phyloP scores from a whole-genome alignment of 2,888 invertebrate species.

The Leptogaster cylindrica region DNA sequence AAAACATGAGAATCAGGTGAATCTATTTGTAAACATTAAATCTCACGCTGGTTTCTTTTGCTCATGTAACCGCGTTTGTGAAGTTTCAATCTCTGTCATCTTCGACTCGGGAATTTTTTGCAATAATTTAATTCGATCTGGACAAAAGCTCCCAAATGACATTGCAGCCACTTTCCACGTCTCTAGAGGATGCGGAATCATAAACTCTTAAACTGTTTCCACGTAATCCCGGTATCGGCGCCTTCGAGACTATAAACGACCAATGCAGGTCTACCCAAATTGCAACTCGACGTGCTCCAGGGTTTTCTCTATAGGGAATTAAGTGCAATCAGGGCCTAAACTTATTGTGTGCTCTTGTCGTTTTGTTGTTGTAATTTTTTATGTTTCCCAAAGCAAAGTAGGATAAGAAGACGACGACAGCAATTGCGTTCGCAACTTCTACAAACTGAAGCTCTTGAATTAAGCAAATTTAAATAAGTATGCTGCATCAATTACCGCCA shows the following conservation, averaged over 20 bases:
- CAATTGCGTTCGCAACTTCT: slow-evolving; percentile 19
- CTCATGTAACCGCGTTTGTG: slow-evolving; percentile 6
- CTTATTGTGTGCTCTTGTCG: too few relatives aligned
- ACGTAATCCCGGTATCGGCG: slow-evolving; percentile 25
- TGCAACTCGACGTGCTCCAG: too few relatives aligned
- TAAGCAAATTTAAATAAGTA: slow-evolving; percentile 32
- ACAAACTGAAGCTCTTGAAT: slow-evolving; percentile 35
- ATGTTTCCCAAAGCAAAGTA: too few relatives aligned
- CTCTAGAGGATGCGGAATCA: slow-evolving; percentile 16
- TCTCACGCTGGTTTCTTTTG: slow-evolving; percentile 31
- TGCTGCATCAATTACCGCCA: slow-evolving; percentile 25
- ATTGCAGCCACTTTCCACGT: slow-evolving; percentile 27
- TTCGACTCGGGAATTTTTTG: slow-evolving; percentile 8
- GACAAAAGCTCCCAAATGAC: slow-evolving; percentile 11
- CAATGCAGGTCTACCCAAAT: too few relatives aligned
- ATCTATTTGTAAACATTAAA: slow-evolving; percentile 37
- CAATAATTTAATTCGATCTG: slow-evolving; percentile 8
- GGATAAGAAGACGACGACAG: background rate
- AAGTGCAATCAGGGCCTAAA: too few relatives aligned
- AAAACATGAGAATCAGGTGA: slow-evolving; percentile 36
- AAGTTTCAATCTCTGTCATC: background rate
- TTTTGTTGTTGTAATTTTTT: too few relatives aligned
- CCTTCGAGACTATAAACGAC: background rate
- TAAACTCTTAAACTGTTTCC: slow-evolving; percentile 12
- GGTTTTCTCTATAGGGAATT: too few relatives aligned